phyloP scores from a whole-genome alignment of 2,888 invertebrate species.

The Suillia variegata region DNA sequence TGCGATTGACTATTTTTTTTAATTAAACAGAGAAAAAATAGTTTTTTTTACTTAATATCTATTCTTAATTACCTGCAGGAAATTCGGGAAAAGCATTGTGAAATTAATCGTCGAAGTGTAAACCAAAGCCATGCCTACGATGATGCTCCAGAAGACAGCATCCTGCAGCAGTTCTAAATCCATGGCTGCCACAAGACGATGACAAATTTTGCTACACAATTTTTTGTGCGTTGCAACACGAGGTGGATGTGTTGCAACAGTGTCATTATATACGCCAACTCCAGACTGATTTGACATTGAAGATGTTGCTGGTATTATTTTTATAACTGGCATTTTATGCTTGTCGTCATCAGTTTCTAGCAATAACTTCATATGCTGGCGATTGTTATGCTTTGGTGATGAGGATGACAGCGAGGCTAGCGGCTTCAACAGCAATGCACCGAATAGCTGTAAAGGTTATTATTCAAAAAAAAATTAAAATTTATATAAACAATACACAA shows the following conservation, averaged over 20 bases:
- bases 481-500: not conserved
- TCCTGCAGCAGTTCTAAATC: constrained; percentile 70
- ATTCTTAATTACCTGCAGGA: constrained; percentile 64
- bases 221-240: constrained; percentile 24
- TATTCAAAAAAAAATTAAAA: not conserved
- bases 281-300: not conserved
- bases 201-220: constrained; percentile 42
- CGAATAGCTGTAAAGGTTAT: constrained; percentile 62
- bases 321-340: not conserved
- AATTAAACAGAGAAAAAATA: not conserved
- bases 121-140: constrained; percentile 70
- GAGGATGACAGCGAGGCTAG: constrained; percentile 66
- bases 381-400: constrained; percentile 53
- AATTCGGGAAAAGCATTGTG: constrained; percentile 73
- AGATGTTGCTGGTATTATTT: not conserved
- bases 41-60: not conserved
- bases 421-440: constrained; percentile 67
- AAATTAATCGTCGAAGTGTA: constrained; percentile 74
- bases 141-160: constrained; percentile 69
- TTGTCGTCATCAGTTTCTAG: constrained; percentile 36
- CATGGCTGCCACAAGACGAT: constrained; percentile 63
- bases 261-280: too few species aligned
- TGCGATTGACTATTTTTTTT: not conserved
- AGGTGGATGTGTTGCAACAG: too few species aligned
- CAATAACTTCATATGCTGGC: constrained; percentile 46